phyloP scores from a whole-genome alignment of 2,888 invertebrate genomes.

The Dione vanillae region DNA sequence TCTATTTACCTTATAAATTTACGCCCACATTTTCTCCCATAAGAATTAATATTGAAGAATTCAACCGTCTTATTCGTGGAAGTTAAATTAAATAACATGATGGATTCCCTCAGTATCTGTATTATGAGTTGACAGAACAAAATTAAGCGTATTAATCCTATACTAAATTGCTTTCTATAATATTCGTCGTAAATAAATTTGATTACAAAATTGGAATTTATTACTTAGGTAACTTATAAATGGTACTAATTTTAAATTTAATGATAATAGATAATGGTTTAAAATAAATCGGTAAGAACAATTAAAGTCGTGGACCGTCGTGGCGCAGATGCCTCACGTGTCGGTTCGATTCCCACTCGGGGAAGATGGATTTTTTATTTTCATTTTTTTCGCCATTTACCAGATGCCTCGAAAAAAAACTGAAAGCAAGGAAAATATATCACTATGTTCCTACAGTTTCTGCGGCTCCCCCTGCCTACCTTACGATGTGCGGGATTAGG shows the following conservation, averaged over 20 bases:
- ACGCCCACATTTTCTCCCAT: not conserved
- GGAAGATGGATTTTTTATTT: no score
- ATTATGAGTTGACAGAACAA: conserved; percentile 30
- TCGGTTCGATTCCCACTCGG: no score
- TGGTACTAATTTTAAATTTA: not conserved
- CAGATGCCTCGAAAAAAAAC: no score
- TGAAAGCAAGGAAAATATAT: no score
- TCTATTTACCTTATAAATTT: not conserved
- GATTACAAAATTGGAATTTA: conserved; percentile 25
- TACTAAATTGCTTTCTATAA: conserved; percentile 36
- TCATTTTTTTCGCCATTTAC: no score
- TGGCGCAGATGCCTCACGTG: no score
- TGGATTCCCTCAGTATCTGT: conserved; percentile 5
- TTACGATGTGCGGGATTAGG: not conserved
- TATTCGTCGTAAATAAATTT: conserved; percentile 42
- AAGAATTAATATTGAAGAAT: not conserved
- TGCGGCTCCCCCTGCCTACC: not conserved
- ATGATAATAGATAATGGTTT: no score
- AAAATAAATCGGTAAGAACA: no score
- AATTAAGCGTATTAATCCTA: conserved; percentile 46
- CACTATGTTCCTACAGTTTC: not conserved
- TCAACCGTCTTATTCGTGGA: not conserved
- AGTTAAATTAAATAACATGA: conserved; percentile 19
- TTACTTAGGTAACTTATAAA: conserved; percentile 12
- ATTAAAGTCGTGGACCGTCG: no score